Evolutionary conservation across 2,797 vertebrate species (phyloP).

Genomic region (Cercopithecus diana): DNA sequence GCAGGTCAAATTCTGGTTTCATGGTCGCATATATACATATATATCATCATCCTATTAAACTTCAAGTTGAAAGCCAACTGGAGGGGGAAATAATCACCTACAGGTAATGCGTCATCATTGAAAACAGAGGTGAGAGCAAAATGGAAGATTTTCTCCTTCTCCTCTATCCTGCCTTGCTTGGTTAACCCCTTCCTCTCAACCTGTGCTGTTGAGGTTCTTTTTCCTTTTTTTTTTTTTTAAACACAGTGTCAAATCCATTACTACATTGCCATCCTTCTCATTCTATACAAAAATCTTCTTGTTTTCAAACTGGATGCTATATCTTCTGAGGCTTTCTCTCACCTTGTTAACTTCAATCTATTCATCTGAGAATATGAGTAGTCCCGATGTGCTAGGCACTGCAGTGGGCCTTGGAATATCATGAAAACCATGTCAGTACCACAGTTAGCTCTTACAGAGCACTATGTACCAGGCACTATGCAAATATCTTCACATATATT

Average conservation of each 20-base stretch:
- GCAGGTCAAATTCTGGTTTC: constrained; percentile 78
- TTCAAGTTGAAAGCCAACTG: constrained; percentile 57
- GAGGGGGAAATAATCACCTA: constrained; percentile 47
- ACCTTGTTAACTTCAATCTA: background rate
- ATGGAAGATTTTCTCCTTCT: background rate
- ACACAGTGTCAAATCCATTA: background rate
- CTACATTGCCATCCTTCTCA: background rate
- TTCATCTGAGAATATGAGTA: background rate
- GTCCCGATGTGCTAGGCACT: no score
- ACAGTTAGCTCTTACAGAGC: background rate
- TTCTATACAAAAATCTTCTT: background rate
- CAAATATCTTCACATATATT: background rate
- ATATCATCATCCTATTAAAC: constrained; percentile 66
- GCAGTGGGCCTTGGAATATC: background rate
- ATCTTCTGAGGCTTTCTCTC: background rate
- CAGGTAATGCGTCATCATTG: constrained; percentile 44
- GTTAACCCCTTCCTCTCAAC: constrained; percentile 2
- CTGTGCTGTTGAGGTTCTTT: background rate
- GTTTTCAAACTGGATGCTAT: background rate
- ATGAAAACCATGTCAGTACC: background rate
- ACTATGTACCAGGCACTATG: fast-evolving
- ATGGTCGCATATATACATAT: background rate
- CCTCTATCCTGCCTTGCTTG: no score
- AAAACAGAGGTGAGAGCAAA: constrained; percentile 2
- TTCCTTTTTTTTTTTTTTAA: background rate